Base-by-base conservation (phyloP, 1,140 invertebrate genomes). In the Megathymus violae region DNA sequence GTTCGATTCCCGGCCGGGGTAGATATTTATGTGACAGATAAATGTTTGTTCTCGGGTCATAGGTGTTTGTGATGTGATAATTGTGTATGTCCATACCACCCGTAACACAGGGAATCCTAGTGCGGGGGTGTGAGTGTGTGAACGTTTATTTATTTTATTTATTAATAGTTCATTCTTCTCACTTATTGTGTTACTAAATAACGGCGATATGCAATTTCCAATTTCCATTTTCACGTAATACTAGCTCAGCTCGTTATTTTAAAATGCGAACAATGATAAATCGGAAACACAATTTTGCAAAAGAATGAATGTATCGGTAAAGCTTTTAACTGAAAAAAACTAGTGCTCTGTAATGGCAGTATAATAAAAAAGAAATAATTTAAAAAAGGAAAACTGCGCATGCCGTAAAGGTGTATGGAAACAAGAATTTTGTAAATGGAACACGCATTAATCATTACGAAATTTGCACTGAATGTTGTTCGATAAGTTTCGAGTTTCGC, bases 391-490 rank as follows among this genome's bases (percentile, higher is more conserved):
- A 60, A 75, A 71, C 65, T 47, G 62, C 31, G 25, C 34, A 50
- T 48, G 46, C 50, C 67, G n/a, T n/a, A n/a, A 69, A 71, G 68
- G 70, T 71, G 62, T 50, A 61, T 65, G 58, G 64, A 64, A 71
- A 67, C 67, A 67, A 34, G 13, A 68, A 67, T 71, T 62, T 78
- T 69, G 81, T 83, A 81, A 81, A 76, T 74, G 76, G 68, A 73
- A 69, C 66, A 71, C 67, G 73, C 79, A 80, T 81, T 84, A 81
- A 82, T 80, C 78, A 81, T 76, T 78, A 69, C 60, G 66, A 67
- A 81, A 75, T 76, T 69, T 56, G 65, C 52, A 67, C 69, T 51
- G 67, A 77, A 74, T 72, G 71, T 64, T 67, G 64, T 74, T 77
- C 73, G 71, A 79, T 69, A 78, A 84, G 74, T 84, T 81, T 77